Conservation (phyloP, 2,113 vertebrate species). For the Alaudala cheleensis region DNA sequence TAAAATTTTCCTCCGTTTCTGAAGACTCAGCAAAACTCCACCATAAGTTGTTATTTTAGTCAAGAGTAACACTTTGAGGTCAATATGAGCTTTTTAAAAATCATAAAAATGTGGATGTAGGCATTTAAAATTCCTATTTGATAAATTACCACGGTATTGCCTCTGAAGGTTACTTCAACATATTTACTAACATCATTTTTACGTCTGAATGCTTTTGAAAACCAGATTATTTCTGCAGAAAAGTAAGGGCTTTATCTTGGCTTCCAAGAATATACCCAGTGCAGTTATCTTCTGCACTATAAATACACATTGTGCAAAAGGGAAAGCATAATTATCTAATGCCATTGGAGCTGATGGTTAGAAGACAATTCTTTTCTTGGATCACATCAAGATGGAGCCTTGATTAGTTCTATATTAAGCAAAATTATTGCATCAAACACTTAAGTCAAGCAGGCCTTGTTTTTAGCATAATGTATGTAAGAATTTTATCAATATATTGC, state of each 20-base stretch:
- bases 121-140: not conserved
- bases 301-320: not conserved
- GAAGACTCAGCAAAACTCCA: not conserved
- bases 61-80: not conserved
- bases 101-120: not conserved
- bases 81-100: not conserved
- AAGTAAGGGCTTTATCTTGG: not conserved
- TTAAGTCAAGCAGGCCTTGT: not conserved
- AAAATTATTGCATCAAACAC: not conserved
- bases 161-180: not conserved
- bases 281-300: not conserved
- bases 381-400: not conserved
- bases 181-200: not conserved
- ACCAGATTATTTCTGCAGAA: not conserved
- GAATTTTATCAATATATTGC: not conserved
- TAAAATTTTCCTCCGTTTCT: not conserved
- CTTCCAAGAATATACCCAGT: not conserved
- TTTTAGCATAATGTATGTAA: not conserved
- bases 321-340: not conserved
- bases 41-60: not conserved
- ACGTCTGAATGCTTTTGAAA: not conserved
- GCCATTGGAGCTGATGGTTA: not conserved
- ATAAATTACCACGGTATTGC: not conserved
- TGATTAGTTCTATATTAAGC: conserved; percentile 40
- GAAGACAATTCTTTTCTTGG: conserved; percentile 1